These are phyloP conservation scores for Scartelaos histophorus DNA, from an alignment of 2,113 vertebrate species.

Conservation along the genomic window DNA sequence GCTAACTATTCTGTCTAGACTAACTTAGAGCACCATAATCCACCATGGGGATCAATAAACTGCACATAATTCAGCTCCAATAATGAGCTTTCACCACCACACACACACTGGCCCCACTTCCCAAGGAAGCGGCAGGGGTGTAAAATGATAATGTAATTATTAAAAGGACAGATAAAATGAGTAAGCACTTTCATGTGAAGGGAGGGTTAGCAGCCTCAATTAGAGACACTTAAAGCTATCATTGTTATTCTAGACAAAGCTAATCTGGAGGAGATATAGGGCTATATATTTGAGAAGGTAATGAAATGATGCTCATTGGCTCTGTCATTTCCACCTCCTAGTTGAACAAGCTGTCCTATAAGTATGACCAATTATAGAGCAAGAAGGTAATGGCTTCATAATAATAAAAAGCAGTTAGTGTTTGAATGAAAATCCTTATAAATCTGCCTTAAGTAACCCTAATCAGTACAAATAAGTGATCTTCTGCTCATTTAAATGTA, in stretches of 20 bases:
- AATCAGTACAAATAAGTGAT: too few relatives aligned
- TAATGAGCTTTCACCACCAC: slow-evolving; percentile 99
- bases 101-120: slow-evolving; percentile 91
- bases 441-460: too few relatives aligned
- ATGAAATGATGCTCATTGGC: slow-evolving; percentile 64
- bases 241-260: slow-evolving; percentile 81
- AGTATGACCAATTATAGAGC: too few relatives aligned
- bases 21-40: slow-evolving; percentile 99
- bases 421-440: too few relatives aligned
- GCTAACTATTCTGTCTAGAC: slow-evolving; percentile 99
- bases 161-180: slow-evolving; percentile 99
- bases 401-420: too few relatives aligned
- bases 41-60: slow-evolving; percentile 99
- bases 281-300: slow-evolving; percentile 73
- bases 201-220: slow-evolving; percentile 72
- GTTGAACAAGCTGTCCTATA: slow-evolving; percentile 61
- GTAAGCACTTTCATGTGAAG: slow-evolving; percentile 89
- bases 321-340: slow-evolving; percentile 56
- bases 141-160: slow-evolving; percentile 99
- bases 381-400: too few relatives aligned
- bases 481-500: too few relatives aligned
- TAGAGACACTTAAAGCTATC: slow-evolving; percentile 81
- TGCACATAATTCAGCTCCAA: slow-evolving; percentile 99
- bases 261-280: slow-evolving; percentile 76
- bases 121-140: slow-evolving; percentile 85